Evolutionary conservation across 2,888 invertebrate genomes (phyloP), one percentile per base, ranked within the genome.

Genomic region (Halictus quadricinctus): DNA sequence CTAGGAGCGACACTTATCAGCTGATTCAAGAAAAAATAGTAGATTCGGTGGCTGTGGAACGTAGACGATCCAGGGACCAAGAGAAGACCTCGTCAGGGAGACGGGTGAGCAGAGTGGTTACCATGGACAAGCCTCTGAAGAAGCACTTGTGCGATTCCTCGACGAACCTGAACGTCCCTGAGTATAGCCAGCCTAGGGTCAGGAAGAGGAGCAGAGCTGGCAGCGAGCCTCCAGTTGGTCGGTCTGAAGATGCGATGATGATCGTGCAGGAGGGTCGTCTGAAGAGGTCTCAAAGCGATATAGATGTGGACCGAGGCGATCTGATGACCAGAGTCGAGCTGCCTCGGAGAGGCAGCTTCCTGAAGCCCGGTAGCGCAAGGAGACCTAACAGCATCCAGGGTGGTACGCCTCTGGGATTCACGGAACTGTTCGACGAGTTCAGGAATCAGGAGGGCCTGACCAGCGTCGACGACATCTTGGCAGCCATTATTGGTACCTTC

Each of bases 361-460:
- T 98, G 70, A 98, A 97, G 91, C 97, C 97, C 25, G 97, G 97
- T 74, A 97, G 97, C 81, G 97, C 97, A 12, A 96, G 97, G 91
- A 97, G 97, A 95, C 97, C 97, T 48, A 96, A 93, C 21, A 93
- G 92, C 66, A 86, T 93, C 29, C 96, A 96, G 86, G 97, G 96
- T 76, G 97, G 97, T 77, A 97, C 98, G 88, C 98, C 98, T 78
- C 95, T 98, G 91, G 98, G 98, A 92, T 97, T 98, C 95, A 97
- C 97, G 93, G 98, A 98, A 95, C 96, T 98, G 91, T 98, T 98
- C 94, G 97, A 97, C 94, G 98, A 98, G 95, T 97, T 98, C 92
- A 96, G 97, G 91, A 96, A 97, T 92, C 98, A 98, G 95, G 98
- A 98, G 95, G 98, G 98, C 92, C 96, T 98, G 77, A 97, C 97